phyloP scores from a whole-genome alignment of 2,888 invertebrate species.

The Drosophila limbata region DNA sequence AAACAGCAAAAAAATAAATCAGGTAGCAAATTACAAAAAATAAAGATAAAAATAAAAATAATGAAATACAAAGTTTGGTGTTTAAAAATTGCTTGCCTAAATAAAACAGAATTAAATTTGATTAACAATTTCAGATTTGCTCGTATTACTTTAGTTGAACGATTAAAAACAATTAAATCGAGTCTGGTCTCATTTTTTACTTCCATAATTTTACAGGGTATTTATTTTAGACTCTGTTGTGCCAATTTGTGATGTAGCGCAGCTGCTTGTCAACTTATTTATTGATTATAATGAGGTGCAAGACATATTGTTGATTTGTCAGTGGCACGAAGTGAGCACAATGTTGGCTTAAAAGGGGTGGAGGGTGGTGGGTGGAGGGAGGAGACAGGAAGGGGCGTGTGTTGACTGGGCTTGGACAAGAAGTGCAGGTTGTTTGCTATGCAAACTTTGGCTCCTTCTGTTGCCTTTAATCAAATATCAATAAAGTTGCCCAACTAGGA shows the following conservation, averaged over 20 bases:
- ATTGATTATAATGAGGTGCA: constrained; percentile 40
- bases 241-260: not conserved
- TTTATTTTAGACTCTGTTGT: not conserved
- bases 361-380: not conserved
- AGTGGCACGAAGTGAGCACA: constrained; percentile 25
- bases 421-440: constrained; percentile 67
- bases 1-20: too few species aligned
- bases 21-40: too few species aligned
- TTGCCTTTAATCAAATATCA: constrained; percentile 69
- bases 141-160: too few species aligned
- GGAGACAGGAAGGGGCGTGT: not conserved
- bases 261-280: constrained; percentile 1
- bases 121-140: too few species aligned
- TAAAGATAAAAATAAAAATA: too few species aligned
- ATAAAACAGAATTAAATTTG: too few species aligned
- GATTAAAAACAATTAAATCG: too few species aligned
- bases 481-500: constrained; percentile 39
- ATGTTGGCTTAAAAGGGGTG: not conserved
- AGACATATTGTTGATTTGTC: constrained; percentile 48
- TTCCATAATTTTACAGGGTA: not conserved
- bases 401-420: constrained; percentile 28
- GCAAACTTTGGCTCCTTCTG: constrained; percentile 57
- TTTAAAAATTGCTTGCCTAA: too few species aligned
- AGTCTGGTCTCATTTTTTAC: too few species aligned
- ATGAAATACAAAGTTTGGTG: too few species aligned